Conservation (phyloP, 2,797 vertebrate genomes). For the Parauchenoglanis punctatus region DNA sequence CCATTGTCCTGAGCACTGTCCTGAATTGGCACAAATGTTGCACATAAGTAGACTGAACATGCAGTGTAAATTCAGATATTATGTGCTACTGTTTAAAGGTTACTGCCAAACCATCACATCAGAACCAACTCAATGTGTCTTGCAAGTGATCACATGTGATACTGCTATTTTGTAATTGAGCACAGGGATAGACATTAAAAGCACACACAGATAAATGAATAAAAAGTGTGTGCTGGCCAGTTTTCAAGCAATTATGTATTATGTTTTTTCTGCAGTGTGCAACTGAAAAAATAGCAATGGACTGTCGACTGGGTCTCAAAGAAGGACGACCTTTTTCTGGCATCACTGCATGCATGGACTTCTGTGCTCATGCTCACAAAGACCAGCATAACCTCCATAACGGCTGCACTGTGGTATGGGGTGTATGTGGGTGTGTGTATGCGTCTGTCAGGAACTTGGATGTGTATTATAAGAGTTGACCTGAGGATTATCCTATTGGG, state of each 20-base stretch:
- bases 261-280: conserved; percentile 76
- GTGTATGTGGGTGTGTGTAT: neutral
- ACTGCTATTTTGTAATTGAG: neutral
- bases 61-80: neutral
- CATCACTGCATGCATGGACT: conserved; percentile 98
- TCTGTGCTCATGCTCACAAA: conserved; percentile 98
- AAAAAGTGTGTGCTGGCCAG: neutral
- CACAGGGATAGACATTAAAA: neutral
- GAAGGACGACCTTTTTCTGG: conserved; percentile 96
- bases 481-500: neutral
- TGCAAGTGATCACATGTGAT: neutral
- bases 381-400: conserved; percentile 99
- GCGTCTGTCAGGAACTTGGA: neutral
- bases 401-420: conserved; percentile 92
- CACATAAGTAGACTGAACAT: neutral
- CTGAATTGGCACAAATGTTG: neutral
- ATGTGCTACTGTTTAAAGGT: neutral
- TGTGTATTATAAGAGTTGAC: neutral
- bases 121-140: neutral
- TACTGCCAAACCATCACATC: no score
- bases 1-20: neutral
- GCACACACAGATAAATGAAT: neutral
- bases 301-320: conserved; percentile 91
- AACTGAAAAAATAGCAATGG: conserved; percentile 83
- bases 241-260: neutral